A percentile compares a stretch with the other conserved stretches of the same genome.
These are phyloP conservation scores for Heliconius charithonia DNA, from an alignment of 2,888 invertebrate species.

Conservation along the genomic window DNA sequence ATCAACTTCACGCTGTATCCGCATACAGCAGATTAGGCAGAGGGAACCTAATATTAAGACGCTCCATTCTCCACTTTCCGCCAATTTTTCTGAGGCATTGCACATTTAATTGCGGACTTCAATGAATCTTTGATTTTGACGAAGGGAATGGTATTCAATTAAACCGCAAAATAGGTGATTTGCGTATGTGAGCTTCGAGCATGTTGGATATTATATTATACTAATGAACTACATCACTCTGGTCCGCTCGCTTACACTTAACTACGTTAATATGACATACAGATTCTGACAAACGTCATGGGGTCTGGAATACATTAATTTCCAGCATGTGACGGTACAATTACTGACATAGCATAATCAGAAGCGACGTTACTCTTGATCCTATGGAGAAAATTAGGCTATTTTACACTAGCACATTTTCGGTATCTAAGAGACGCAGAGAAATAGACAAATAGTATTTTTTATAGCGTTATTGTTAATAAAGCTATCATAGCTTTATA, in stretches of 20 bases:
- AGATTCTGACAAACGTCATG: background rate
- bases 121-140: too few species aligned
- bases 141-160: too few species aligned
- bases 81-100: background rate
- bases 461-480: too few species aligned
- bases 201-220: background rate
- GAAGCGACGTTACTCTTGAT: background rate
- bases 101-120: background rate
- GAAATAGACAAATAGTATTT: too few species aligned
- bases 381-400: too few species aligned
- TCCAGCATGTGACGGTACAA: background rate
- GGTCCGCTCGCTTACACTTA: conserved; percentile 9
- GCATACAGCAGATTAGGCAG: background rate
- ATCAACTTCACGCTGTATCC: too few species aligned
- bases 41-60: background rate
- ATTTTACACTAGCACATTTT: too few species aligned
- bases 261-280: conserved; percentile 5
- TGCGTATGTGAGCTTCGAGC: background rate
- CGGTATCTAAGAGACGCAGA: too few species aligned
- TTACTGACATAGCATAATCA: background rate
- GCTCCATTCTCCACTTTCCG: background rate
- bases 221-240: background rate
- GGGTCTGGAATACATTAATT: background rate
- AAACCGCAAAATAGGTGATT: too few species aligned
- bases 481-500: too few species aligned